Base-by-base conservation (phyloP, 2,888 invertebrate species). In the Teinopalpus imperialis region DNA sequence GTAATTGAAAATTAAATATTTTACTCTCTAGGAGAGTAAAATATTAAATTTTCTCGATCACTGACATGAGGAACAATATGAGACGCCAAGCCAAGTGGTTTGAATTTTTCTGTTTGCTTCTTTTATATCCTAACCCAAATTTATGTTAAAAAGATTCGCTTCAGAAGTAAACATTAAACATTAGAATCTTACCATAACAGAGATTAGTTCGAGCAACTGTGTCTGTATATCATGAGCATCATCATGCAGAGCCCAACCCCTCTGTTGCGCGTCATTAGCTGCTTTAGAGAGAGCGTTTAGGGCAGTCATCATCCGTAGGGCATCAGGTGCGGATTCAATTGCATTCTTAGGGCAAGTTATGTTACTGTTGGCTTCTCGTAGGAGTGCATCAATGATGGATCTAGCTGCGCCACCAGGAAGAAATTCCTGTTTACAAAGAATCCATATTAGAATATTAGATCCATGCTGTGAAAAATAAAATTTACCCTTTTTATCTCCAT, bases 231-330 rank as follows among this genome's bases (percentile, higher is more conserved):
- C 94, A 48, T 92, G 92, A 56, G 98, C 97, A 74, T 98, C 98
- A 71, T 98, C 98, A 71, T 98, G 96, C 18, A 98, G 86, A 74
- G 97, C 96, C 98, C 98, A 98, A 58, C 96, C 97, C 46, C 98
- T 90, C 69, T 98, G 98, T 69, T 98, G 98, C 0, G 97, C 95
- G 73, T 98, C 98, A 68, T 98, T 97, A 57, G 97, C 97, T 54
- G 97, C 97, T 51, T 94, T 94, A 1, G 95, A 95, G 54, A 98
- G 81, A 52, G 97, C 94, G 53, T 93, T 92, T 56, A 98, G 93
- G 21, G 98, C 94, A 31, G 94, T 92, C 75, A 94, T 93, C 74
- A 98, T 90, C 13, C 95, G 90, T 56, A 94, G 91, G 0, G 96
- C 94, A 74, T 98, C 97, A 1, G 96, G 94, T 0, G 96, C 96